Conservation (phyloP, 2,797 vertebrate genomes). For the Enteromius argenteus region DNA sequence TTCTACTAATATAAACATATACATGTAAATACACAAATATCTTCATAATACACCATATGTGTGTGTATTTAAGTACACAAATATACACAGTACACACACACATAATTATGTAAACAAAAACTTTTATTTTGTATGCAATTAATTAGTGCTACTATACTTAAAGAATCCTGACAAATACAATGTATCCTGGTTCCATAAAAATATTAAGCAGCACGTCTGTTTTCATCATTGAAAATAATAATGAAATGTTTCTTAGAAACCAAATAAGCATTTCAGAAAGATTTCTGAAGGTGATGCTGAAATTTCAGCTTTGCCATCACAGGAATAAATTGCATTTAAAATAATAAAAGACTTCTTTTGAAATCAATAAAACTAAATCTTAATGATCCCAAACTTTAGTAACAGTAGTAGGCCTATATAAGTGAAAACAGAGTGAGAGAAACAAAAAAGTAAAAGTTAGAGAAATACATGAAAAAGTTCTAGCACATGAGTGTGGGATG, state of each 20-base stretch:
- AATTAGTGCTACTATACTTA: neutral
- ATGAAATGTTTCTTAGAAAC: neutral
- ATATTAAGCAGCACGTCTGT: neutral
- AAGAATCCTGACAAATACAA: neutral
- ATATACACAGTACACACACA: no score
- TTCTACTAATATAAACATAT: no score
- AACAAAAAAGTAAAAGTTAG: neutral
- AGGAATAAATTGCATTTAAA: neutral
- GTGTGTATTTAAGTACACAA: no score
- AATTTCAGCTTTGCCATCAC: neutral
- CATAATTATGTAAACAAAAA: no score
- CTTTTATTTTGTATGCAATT: no score
- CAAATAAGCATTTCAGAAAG: neutral
- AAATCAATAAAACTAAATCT: neutral
- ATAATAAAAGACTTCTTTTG: neutral
- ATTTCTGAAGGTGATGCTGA: neutral
- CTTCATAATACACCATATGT: no score
- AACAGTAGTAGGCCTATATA: neutral
- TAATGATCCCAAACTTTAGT: neutral
- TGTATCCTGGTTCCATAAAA: neutral
- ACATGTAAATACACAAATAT: no score
- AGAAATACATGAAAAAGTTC: slow-evolving; percentile 46
- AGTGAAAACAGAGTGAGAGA: neutral
- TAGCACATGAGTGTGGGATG: slow-evolving; percentile 61
- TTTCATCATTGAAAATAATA: neutral